These are phyloP conservation scores for Marasmarcha lunaedactyla DNA, from an alignment of 2,888 invertebrate species.

Conservation along the genomic window DNA sequence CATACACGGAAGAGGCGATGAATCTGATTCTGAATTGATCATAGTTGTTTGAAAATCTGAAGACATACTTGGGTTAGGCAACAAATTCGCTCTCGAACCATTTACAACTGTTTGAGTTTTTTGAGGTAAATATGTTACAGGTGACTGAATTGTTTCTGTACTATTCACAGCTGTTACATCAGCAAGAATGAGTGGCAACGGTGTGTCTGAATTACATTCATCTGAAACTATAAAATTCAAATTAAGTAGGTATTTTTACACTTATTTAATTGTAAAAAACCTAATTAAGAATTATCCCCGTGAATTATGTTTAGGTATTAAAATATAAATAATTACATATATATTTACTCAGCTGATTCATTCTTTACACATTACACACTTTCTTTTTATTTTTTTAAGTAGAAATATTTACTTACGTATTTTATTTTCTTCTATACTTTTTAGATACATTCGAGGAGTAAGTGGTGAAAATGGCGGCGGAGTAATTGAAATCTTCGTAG, in stretches of 20 bases:
- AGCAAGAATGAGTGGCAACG: too few relatives aligned
- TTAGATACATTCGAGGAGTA: too few relatives aligned
- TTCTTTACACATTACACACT: constrained; percentile 4
- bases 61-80: constrained; percentile 6
- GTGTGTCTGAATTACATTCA: too few relatives aligned
- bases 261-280: too few relatives aligned
- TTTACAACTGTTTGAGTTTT: constrained; percentile 2
- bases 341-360: constrained; percentile 5
- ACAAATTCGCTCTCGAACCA: constrained; percentile 4
- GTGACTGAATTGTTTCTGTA: too few relatives aligned
- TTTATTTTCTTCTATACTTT: too few relatives aligned
- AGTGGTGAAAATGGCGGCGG: too few relatives aligned
- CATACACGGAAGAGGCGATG: constrained; percentile 10
- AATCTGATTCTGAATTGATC: constrained; percentile 7
- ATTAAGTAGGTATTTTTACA: too few relatives aligned
- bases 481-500: constrained; percentile 7
- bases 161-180: too few relatives aligned
- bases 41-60: constrained; percentile 8
- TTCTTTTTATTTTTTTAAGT: constrained; percentile 3
- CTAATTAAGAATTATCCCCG: too few relatives aligned
- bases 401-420: constrained; percentile 5
- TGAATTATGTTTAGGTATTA: too few relatives aligned
- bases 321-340: neutral
- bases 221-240: too few relatives aligned
- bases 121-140: neutral